Percentiles rank a stretch among this genome's conserved stretches.
phyloP scores from a whole-genome alignment of 2,888 invertebrate genomes.

The Chesias legatella region DNA sequence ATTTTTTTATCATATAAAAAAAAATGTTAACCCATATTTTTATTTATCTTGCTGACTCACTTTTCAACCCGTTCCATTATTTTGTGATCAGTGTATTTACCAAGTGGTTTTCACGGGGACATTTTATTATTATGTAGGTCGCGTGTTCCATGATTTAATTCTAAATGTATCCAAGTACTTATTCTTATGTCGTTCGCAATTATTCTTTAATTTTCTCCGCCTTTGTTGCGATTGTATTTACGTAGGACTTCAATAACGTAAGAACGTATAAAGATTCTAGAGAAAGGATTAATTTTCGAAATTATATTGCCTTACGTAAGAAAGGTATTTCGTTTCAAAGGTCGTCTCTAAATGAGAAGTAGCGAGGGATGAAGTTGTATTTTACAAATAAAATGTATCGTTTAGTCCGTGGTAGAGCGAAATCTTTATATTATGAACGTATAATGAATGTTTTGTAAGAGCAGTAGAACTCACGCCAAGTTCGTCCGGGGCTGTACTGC shows the following conservation, averaged over 20 bases:
- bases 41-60: not conserved
- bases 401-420: too few species aligned
- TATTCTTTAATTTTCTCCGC: constrained; percentile 21
- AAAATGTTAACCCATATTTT: not conserved
- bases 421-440: too few species aligned
- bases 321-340: too few species aligned
- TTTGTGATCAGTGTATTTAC: constrained; percentile 21
- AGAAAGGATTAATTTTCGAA: constrained; percentile 2
- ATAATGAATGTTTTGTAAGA: too few species aligned
- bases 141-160: constrained; percentile 51
- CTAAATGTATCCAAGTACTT: constrained; percentile 36
- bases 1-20: too few species aligned
- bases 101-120: constrained; percentile 33
- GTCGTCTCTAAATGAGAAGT: too few species aligned
- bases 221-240: constrained; percentile 23
- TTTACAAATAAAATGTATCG: too few species aligned
- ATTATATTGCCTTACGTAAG: too few species aligned
- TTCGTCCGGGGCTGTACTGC: too few species aligned
- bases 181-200: constrained; percentile 30
- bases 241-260: constrained; percentile 1
- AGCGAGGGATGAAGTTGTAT: too few species aligned
- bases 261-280: not conserved
- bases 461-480: too few species aligned
- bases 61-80: constrained; percentile 24
- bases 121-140: constrained; percentile 45